Evolutionary conservation across 2,113 vertebrate species (phyloP), one percentile per base, ranked within the genome.

Genomic region (Pseudopipra pipra): DNA sequence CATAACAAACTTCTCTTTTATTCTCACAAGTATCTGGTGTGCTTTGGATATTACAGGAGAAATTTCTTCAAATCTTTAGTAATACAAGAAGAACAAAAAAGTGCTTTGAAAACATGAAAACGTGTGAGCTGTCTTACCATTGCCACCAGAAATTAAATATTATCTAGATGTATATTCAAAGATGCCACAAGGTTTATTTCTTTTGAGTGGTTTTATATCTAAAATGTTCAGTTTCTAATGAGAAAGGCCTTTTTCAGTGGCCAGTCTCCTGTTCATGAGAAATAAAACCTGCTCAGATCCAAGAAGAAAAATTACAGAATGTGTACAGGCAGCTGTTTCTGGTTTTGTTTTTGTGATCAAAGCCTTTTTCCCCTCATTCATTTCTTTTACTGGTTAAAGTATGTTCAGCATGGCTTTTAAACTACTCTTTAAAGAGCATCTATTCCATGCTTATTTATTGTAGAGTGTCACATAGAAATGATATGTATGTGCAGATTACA

Each of bases 381-480:
- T 35, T 96, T 85, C 65, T 89, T 84, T 54, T 59, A 16, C 33
- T 59, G 31, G 43, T 47, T 24, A 46, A 73, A 81, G 28, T 47
- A 68, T 51, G 21, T 65, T 84, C 58, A 78, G 55, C 44, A 25
- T 68, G 65, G 43, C 35, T 70, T 95, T 95, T 73, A 72, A 91
- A 73, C 41, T 49, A 2, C 56, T 72, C 31, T 71, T 83, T 84
- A 89, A 92, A 93, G 35, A 87, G 52, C 65, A 78, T 62, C 68
- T 61, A 4, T 74, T 86, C 41, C 22, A 19, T 67, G 47, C 35
- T 92, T 81, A 84, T 96, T 96, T 96, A 93, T 44, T 77, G 46
- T 52, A 28, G 80, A 79, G 39, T 89, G 95, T 86, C 94, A 95
- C 23, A 8, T 5, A 93, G 61, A 84, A 93, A 96, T 93, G 33